Evolutionary conservation across 2,888 invertebrate genomes (phyloP).

Genomic region (Drosophila monieri): DNA sequence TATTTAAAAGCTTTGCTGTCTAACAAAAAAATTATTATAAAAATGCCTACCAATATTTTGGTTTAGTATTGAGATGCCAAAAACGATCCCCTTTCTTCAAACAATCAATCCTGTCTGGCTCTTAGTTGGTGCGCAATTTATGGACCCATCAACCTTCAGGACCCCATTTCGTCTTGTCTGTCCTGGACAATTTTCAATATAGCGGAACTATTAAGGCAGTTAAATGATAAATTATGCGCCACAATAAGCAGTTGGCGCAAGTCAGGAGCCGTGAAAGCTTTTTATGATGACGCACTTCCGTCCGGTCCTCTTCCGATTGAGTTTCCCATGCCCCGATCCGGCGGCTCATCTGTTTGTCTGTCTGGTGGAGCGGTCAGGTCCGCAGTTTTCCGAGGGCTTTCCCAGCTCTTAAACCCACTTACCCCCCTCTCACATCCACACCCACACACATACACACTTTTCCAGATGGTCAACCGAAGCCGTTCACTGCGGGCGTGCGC

Average conservation of each 20-base stretch:
- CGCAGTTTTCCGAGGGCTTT: neutral
- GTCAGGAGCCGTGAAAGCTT: conserved; percentile 71
- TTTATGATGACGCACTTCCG: conserved; percentile 81
- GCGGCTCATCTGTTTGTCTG: conserved; percentile 36
- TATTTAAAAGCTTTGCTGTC: too few species aligned
- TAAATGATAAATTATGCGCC: conserved; percentile 80
- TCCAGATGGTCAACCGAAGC: conserved; percentile 49
- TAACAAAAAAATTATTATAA: neutral
- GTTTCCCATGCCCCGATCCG: conserved; percentile 19
- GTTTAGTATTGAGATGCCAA: neutral
- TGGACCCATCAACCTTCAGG: conserved; percentile 36
- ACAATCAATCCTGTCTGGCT: conserved; percentile 32
- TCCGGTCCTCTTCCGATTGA: conserved; percentile 27
- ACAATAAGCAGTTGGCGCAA: conserved; percentile 66
- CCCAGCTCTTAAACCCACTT: conserved; percentile 7
- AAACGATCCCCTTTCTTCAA: neutral
- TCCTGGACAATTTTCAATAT: conserved; percentile 68
- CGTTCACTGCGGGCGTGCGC: conserved; percentile 74
- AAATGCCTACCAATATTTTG: neutral
- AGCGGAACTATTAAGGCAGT: conserved; percentile 80
- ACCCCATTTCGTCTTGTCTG: neutral
- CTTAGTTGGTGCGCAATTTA: conserved; percentile 66
- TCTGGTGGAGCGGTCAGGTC: conserved; percentile 4
- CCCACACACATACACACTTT: conserved; percentile 8
- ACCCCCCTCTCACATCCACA: conserved; percentile 1